Evolutionary conservation across 1,140 invertebrate genomes (phyloP).

Genomic region (Drosophila punjabiensis): DNA sequence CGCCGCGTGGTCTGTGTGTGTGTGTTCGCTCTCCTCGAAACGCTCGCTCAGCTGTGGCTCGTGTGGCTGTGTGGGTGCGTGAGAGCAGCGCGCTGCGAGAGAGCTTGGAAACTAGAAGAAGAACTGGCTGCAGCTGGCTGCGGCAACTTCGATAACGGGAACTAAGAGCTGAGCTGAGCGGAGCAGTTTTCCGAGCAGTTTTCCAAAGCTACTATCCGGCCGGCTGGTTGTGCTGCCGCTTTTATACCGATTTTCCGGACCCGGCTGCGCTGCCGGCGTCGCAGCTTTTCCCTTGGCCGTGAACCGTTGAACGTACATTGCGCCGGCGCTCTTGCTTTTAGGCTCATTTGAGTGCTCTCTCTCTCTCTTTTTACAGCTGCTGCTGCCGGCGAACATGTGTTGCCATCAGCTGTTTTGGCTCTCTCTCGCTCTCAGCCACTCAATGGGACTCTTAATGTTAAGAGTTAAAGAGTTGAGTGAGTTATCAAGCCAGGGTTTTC

Average conservation of each 20-base stretch:
- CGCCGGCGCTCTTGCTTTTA: constrained; percentile 6
- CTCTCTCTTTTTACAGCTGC: constrained; percentile 11
- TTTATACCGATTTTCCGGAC: constrained; percentile 74
- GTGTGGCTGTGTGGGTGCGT: constrained; percentile 32
- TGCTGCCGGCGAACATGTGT: constrained; percentile 40
- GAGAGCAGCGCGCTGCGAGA: constrained; percentile 21
- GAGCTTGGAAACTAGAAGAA: constrained; percentile 37
- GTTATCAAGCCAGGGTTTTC: constrained; percentile 12
- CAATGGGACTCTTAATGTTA: not conserved
- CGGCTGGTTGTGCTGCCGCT: constrained; percentile 63
- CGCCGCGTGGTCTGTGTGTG: constrained; percentile 5
- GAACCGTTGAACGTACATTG: constrained; percentile 35
- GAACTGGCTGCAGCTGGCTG: constrained; percentile 39
- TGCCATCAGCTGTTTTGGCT: constrained; percentile 41
- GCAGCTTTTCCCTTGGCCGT: constrained; percentile 78
- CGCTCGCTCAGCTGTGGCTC: constrained; percentile 41
- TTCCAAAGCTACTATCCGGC: constrained; percentile 82
- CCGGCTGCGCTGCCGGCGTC: constrained; percentile 53
- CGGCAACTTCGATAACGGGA: constrained; percentile 69
- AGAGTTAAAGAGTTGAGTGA: not conserved
- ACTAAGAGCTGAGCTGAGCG: constrained; percentile 45
- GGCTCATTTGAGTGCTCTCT: not conserved
- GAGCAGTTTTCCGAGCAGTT: constrained; percentile 80
- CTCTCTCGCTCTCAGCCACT: not conserved
- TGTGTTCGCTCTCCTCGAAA: constrained; percentile 2